Evolutionary conservation across 2,888 invertebrate species (phyloP).

Genomic region (Clepsis dumicolana): DNA sequence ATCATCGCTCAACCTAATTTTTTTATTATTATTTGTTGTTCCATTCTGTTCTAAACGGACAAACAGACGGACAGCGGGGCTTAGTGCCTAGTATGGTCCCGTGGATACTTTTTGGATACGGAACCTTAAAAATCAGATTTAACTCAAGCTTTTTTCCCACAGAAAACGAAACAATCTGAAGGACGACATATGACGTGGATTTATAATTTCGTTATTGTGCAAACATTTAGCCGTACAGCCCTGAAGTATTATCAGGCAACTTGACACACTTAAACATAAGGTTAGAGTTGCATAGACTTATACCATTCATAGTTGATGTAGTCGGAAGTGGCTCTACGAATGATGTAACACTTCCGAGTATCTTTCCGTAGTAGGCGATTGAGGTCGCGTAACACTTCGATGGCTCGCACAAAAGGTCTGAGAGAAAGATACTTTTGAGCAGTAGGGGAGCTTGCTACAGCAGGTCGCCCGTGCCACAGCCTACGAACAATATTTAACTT

Average conservation of each 20-base stretch:
- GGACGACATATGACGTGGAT: no score
- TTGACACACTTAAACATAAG: slow-evolving; percentile 24
- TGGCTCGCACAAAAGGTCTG: slow-evolving; percentile 6
- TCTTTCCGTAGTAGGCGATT: slow-evolving; percentile 17
- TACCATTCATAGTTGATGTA: slow-evolving; percentile 7
- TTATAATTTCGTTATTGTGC: no score
- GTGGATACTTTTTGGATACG: no score
- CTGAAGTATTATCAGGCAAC: neutral
- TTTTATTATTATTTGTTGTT: no score
- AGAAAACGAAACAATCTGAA: no score
- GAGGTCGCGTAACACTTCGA: slow-evolving; percentile 30
- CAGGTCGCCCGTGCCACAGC: neutral
- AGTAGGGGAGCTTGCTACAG: neutral
- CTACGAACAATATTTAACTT: neutral
- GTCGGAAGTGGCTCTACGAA: slow-evolving; percentile 6
- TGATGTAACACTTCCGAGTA: slow-evolving; percentile 29
- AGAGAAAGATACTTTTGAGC: slow-evolving; percentile 24
- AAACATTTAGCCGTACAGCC: no score
- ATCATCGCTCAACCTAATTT: no score
- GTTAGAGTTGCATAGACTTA: slow-evolving; percentile 23
- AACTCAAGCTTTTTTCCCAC: no score
- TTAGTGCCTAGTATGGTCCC: no score
- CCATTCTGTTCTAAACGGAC: no score
- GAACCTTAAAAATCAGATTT: no score
- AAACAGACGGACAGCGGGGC: no score